These are phyloP conservation scores for Epinephelus awoara DNA, from an alignment of 2,797 vertebrate species.

Conservation along the genomic window DNA sequence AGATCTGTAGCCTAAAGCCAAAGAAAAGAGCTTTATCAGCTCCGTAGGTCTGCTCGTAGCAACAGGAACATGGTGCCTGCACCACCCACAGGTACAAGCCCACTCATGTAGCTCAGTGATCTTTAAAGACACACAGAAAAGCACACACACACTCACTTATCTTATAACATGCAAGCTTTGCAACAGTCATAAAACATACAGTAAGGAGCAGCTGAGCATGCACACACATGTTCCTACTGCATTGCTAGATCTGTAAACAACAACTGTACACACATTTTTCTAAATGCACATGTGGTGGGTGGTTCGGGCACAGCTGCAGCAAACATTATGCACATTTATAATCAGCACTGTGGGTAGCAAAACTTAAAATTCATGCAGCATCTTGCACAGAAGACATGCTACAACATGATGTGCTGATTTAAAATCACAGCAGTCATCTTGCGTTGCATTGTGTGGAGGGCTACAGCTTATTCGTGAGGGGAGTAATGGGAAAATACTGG, in stretches of 20 bases:
- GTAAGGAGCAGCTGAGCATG: background rate
- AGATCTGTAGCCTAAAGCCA: constrained; percentile 74
- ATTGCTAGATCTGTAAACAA: background rate
- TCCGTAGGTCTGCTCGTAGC: constrained; percentile 50
- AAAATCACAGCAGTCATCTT: constrained; percentile 8
- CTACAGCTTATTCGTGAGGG: background rate
- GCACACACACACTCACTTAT: background rate
- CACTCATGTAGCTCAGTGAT: constrained; percentile 71
- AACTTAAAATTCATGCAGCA: constrained; percentile 3
- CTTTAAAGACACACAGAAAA: constrained; percentile 43
- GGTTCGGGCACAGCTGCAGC: background rate
- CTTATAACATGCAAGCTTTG: background rate
- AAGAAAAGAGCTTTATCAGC: constrained; percentile 70
- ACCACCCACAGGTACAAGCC: constrained; percentile 75
- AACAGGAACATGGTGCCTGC: constrained; percentile 51
- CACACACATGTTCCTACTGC: background rate
- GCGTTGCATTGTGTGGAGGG: background rate
- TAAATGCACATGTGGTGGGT: background rate
- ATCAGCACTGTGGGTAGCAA: constrained; percentile 5
- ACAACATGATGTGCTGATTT: background rate
- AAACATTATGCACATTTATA: constrained; percentile 11
- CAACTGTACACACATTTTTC: background rate
- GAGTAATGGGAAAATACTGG: background rate
- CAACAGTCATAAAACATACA: constrained; percentile 2
- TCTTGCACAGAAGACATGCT: background rate